Base-by-base conservation (phyloP, 2,888 invertebrate species). In the Marasmarcha lunaedactyla region DNA sequence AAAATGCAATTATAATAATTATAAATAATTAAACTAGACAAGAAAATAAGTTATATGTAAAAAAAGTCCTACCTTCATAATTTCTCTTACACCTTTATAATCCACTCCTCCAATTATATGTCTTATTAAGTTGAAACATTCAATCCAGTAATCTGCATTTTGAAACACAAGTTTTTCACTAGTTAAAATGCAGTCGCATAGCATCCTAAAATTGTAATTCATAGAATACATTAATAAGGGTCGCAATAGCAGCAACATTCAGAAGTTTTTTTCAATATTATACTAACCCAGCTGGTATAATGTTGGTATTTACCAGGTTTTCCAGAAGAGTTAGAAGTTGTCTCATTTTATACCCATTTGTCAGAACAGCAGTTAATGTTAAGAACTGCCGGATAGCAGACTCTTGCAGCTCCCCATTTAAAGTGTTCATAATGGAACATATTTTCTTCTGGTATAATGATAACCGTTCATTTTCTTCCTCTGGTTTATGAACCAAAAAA, bases 71-170 rank as follows among this genome's bases (percentile, higher is more conserved):
- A 90, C 92, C 85, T 94, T 95, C 93, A 95, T 94, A 42, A 95
- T 92, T 84, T 95, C 95, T 50, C 95, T 79, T 0, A 95, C 95
- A 11, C 95, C 97, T 79, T 98, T 98, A 64, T 98, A 98, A 70
- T 97, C 96, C 1, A 97, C 97, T 42, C 93, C 91, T 30, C 92
- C 91, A 55, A 98, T 93, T 34, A 96, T 90, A 64, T 89, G 90
- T 50, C 91, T 87, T 39, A 98, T 90, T 2, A 97, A 81, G 50
- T 87, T 87, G 64, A 98, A 97, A 58, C 92, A 90, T 68, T 93
- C 91, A 38, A 93, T 89, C 97, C 97, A 98, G 71, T 94, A 95
- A 48, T 92, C 90, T 48, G 90, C 88, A 65, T 94, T 90, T 48
- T 89, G 87, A 61, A 91, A 91, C 2, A 87, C 84, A n/a, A 98